Base-by-base conservation (phyloP, 2,888 invertebrate species). In the Philereme vetulata region DNA sequence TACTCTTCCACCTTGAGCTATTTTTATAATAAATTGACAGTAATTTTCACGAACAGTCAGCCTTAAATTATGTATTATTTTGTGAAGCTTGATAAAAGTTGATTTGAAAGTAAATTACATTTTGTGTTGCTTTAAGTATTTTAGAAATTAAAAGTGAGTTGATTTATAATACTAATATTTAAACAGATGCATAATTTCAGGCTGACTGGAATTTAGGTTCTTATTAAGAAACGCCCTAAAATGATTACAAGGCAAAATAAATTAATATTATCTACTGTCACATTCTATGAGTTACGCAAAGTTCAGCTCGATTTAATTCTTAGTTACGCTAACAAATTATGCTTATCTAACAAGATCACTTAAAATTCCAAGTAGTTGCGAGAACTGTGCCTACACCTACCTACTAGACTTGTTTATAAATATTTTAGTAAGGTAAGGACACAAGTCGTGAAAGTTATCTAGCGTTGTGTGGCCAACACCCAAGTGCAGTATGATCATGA, bases 401-500 rank as follows among this genome's bases (percentile, higher is more conserved):
- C 46, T 43, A 34, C 9, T 21, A 21, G 5, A 34, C 11, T 35
- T 7, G 11, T 51, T 55, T 52, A 53, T 49, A 57, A 59, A 57
- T 60, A 54, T 54, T 64, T 61, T 61, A 44, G 64, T 68, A 68
- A 70, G 68, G 66, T 68, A 68, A 70, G 68, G 66, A 66, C 70
- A 68, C 46, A 51, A 62, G 58, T 51, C 63, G 68, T 71, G 71
- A 71, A 71, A 71, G 71, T 65, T 42, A 52, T 58, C 56, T 60
- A 57, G 60, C 51, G 43, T 48, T 55, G 49, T 44, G 43, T 48
- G 60, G 55, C 48, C 57, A 62, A 65, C 55, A 68, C 58, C 54
- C 63, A 63, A 65, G 60, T 65, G 68, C 66, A 64, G 67, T 65
- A 65, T 68, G 68, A 64, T 64, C 68, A 64, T 77, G 68, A 72